Conservation (phyloP, 2,888 invertebrate genomes). For the Strigamia maritima region DNA sequence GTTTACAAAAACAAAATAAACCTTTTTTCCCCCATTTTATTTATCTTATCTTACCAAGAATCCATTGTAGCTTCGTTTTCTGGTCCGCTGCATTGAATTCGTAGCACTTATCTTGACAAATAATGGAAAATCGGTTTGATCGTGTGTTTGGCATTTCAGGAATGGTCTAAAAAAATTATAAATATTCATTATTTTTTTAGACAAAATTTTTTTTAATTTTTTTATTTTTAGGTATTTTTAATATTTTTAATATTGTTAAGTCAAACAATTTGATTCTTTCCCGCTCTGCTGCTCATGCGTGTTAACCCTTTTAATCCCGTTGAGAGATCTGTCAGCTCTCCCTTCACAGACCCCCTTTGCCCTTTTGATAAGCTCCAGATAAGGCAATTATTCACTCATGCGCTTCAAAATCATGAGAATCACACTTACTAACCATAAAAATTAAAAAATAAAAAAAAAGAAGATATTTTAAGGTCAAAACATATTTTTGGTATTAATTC, state of each 20-base stretch:
- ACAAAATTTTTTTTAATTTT: conserved; percentile 12
- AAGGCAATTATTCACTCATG: neutral
- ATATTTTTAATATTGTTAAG: no score
- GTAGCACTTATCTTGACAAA: conserved; percentile 40
- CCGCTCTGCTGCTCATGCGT: neutral
- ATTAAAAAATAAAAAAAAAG: neutral
- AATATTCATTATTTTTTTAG: neutral
- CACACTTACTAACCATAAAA: neutral
- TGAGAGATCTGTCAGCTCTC: neutral
- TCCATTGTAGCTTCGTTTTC: conserved; percentile 41
- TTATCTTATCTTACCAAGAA: conserved; percentile 36
- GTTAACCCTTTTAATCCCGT: neutral
- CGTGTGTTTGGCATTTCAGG: conserved; percentile 27
- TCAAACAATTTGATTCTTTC: neutral
- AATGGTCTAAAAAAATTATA: conserved; percentile 36
- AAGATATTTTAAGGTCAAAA: no score
- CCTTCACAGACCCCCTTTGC: neutral
- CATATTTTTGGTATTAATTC: no score
- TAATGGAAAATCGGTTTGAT: conserved; percentile 37
- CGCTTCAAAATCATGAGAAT: neutral
- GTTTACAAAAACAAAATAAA: neutral
- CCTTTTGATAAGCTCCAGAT: neutral
- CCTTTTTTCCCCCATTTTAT: no score
- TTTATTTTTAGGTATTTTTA: neutral
- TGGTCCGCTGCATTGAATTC: conserved; percentile 40